Evolutionary conservation across 2,888 invertebrate species (phyloP).

Genomic region (Latrodectus hesperus): DNA sequence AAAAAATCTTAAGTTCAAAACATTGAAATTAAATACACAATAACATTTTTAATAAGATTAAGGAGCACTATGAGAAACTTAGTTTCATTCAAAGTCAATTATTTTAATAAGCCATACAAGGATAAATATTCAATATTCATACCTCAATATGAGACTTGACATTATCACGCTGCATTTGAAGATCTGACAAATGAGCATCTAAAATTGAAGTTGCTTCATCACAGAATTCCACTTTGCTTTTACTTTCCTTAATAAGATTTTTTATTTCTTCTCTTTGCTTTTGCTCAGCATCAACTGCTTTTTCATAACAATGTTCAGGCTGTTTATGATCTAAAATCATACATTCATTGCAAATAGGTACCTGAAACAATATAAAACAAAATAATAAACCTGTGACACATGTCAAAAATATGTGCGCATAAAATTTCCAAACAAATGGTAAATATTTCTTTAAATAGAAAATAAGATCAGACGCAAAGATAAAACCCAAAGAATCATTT

Average conservation of each 20-base stretch:
- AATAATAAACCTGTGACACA: background rate
- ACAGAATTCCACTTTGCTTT: conserved; percentile 84
- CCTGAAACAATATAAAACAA: conserved; percentile 76
- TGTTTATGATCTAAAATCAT: conserved; percentile 87
- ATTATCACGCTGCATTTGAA: conserved; percentile 90
- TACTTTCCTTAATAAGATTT: conserved; percentile 84
- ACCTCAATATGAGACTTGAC: conserved; percentile 85
- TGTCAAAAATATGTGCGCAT: background rate
- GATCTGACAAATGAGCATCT: conserved; percentile 86
- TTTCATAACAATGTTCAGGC: conserved; percentile 87
- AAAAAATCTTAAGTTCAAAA: no score
- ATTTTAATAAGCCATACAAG: no score
- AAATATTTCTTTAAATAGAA: no score
- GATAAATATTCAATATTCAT: conserved; percentile 9
- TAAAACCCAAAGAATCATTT: no score
- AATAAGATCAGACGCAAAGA: no score
- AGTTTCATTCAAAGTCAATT: no score
- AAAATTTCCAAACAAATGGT: no score
- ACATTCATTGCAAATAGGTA: conserved; percentile 91
- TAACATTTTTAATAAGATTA: no score
- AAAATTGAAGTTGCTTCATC: conserved; percentile 84
- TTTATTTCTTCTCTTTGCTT: conserved; percentile 86
- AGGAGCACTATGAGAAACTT: no score
- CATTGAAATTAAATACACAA: no score
- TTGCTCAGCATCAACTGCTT: conserved; percentile 86